Evolutionary conservation across 2,888 invertebrate species (phyloP).

Genomic region (Microctonus aethiopoides): DNA sequence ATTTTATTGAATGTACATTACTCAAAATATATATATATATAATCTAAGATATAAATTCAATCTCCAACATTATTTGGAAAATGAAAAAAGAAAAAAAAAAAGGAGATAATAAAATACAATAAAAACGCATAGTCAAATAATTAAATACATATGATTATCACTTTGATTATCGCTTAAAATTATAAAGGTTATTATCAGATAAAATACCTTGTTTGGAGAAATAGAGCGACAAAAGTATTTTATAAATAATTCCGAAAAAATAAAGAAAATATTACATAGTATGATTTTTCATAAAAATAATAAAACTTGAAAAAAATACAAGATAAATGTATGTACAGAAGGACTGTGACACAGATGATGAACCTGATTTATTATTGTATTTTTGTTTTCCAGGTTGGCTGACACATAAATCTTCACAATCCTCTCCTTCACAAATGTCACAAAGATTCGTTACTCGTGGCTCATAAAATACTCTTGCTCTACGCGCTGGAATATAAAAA

Average conservation of each 20-base stretch:
- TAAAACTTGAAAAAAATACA: background rate
- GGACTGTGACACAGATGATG: constrained; percentile 36
- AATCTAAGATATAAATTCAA: constrained; percentile 1
- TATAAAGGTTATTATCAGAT: background rate
- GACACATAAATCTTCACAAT: constrained; percentile 70
- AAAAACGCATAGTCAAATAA: background rate
- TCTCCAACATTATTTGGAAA: background rate
- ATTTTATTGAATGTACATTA: constrained; percentile 10
- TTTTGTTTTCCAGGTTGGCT: constrained; percentile 57
- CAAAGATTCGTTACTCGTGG: constrained; percentile 76
- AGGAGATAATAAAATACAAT: background rate
- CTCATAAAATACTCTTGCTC: constrained; percentile 85
- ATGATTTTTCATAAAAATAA: background rate
- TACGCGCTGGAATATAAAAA: constrained; percentile 72
- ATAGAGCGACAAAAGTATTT: background rate
- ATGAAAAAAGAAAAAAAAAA: background rate
- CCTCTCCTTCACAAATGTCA: constrained; percentile 83
- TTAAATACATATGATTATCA: constrained; percentile 19
- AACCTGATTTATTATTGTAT: constrained; percentile 34
- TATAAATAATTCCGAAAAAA: background rate
- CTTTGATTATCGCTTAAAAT: constrained; percentile 23
- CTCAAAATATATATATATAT: background rate
- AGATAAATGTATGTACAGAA: constrained; percentile 19
- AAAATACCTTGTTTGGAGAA: background rate
- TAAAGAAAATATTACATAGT: constrained; percentile 13